Conservation (phyloP, 2,888 invertebrate species). For the Icerya purchasi region DNA sequence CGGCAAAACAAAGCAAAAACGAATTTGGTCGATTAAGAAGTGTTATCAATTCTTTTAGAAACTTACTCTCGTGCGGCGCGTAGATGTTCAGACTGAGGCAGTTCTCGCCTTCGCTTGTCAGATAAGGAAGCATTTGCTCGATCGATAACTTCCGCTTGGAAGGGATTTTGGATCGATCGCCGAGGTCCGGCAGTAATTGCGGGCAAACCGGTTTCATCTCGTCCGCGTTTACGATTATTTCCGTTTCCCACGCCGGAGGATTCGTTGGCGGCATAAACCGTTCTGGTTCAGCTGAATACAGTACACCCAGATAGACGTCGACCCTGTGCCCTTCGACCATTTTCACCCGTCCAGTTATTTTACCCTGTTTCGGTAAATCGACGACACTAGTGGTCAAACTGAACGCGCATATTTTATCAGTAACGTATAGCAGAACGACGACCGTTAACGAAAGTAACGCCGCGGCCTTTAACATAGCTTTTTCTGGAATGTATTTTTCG, state of each 20-base stretch:
- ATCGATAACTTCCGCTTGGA: slow-evolving; percentile 22
- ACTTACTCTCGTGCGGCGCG: slow-evolving; percentile 25
- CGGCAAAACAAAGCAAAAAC: too few relatives aligned
- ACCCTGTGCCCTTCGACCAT: slow-evolving; percentile 11
- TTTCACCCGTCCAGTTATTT: not conserved
- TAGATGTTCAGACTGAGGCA: slow-evolving; percentile 38
- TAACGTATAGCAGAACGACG: too few relatives aligned
- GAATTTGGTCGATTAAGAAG: too few relatives aligned
- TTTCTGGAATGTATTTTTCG: too few relatives aligned
- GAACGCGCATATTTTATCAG: too few relatives aligned
- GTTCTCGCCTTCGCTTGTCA: slow-evolving; percentile 35
- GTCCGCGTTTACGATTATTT: slow-evolving; percentile 26
- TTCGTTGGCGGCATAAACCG: slow-evolving; percentile 73
- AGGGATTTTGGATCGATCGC: slow-evolving; percentile 29
- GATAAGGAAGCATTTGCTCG: slow-evolving; percentile 26
- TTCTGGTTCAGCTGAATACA: slow-evolving; percentile 59
- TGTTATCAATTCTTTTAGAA: too few relatives aligned
- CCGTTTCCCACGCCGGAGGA: slow-evolving; percentile 52
- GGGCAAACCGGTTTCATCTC: slow-evolving; percentile 75
- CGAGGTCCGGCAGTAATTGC: slow-evolving; percentile 62
- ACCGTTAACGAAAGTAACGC: too few relatives aligned
- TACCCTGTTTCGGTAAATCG: not conserved
- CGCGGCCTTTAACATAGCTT: too few relatives aligned
- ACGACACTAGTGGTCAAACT: too few relatives aligned
- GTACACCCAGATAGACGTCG: slow-evolving; percentile 32